phyloP scores from a whole-genome alignment of 2,113 vertebrate species.

The Lates calcarifer region DNA sequence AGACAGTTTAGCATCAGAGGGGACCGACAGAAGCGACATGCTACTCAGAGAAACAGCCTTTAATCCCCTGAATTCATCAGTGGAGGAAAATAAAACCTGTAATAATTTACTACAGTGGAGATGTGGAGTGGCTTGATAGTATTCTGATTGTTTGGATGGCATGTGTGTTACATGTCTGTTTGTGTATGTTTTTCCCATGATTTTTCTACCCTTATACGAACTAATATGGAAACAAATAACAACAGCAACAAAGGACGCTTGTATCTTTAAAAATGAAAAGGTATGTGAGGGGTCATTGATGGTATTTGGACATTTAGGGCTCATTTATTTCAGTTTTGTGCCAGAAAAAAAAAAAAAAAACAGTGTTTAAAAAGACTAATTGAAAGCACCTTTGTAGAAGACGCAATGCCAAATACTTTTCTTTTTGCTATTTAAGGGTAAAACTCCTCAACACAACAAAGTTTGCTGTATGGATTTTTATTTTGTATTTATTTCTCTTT shows the following conservation, averaged over 20 bases:
- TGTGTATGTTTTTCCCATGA: not conserved
- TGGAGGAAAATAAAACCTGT: not conserved
- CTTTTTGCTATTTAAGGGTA: constrained; percentile 33
- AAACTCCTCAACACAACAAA: constrained; percentile 15
- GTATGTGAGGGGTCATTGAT: not conserved
- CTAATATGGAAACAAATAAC: not conserved
- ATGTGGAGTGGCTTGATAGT: not conserved
- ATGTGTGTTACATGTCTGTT: not conserved
- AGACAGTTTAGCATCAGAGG: not conserved
- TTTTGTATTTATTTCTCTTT: not conserved
- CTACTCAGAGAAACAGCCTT: not conserved
- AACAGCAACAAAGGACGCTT: not conserved
- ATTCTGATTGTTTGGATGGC: not conserved
- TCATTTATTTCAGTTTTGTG: constrained; percentile 43
- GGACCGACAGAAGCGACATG: not conserved
- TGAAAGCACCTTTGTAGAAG: constrained; percentile 66
- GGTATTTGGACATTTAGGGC: constrained; percentile 1
- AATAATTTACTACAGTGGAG: not conserved
- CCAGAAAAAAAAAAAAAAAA: constrained; percentile 36
- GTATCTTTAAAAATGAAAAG: not conserved
- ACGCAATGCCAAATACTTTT: constrained; percentile 73
- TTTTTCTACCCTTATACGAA: not conserved
- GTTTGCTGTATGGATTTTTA: constrained; percentile 46
- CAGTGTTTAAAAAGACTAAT: constrained; percentile 28
- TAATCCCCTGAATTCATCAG: not conserved